Conservation (phyloP, 2,113 vertebrate genomes). For the Psammodynastes pulverulentus region DNA sequence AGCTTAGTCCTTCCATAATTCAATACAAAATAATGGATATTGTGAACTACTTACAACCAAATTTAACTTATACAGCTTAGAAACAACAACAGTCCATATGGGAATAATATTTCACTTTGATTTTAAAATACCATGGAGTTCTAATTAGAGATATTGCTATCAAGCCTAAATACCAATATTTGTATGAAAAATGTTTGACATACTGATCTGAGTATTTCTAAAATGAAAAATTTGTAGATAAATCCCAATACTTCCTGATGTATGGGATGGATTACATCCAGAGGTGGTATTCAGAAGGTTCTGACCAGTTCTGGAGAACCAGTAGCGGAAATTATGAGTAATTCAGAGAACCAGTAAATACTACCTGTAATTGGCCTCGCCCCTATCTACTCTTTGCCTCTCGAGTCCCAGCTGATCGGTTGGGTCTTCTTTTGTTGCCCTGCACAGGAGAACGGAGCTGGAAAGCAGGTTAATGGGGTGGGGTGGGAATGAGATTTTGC, state of each 20-base stretch:
- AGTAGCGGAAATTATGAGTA: no score
- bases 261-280: background rate
- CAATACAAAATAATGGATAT: background rate
- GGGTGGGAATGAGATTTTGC: no score
- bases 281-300: no score
- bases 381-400: no score
- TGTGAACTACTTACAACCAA: background rate
- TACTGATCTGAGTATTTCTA: background rate
- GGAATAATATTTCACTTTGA: background rate
- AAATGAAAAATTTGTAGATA: background rate
- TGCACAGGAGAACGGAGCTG: no score
- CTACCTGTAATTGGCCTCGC: no score
- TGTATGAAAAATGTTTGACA: background rate
- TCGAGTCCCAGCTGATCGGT: no score
- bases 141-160: background rate
- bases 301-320: no score
- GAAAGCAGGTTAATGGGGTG: no score
- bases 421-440: no score
- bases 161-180: background rate
- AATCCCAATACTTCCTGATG: no score
- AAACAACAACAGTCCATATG: background rate
- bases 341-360: no score
- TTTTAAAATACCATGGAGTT: background rate
- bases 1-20: background rate
- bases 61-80: background rate